Evolutionary conservation across 2,113 vertebrate species (phyloP), one percentile per base, ranked within the genome.

Genomic region (Heterotilapia buettikoferi): DNA sequence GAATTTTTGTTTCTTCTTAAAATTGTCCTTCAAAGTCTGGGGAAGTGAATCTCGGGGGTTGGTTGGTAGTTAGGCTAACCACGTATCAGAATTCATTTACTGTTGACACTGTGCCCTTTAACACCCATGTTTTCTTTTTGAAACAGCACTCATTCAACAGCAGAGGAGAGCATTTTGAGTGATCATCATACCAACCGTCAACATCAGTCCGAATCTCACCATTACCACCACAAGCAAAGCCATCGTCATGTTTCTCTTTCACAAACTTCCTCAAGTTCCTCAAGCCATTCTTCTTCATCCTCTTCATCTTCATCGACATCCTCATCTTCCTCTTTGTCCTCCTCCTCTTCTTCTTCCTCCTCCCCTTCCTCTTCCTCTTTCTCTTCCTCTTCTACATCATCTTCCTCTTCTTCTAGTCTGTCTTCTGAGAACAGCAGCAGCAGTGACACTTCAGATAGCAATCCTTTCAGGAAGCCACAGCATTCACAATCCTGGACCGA

Each of bases 401-500:
- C 94, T 3, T 89, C 90, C 6, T 95, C 94, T 9, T 95, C 94
- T 18, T 96, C 95, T 2, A 92, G 90, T 71, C 83, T 95, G 31
- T 94, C 93, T 6, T 96, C 96, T 14, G 88, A 95, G 31, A 86
- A 84, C 76, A 96, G 95, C 86, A 88, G 93, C 5, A 96, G 95
- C 85, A 90, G 92, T 5, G 93, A 92, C 12, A 82, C 73, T 84
- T 91, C 71, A 9, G 88, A 68, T 6, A 90, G 68, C 61, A n/a
- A 52, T 85, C 16, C 40, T 45, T 79, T 43, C 9, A 54, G 54
- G 52, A 95, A 79, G 50, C 86, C 95, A 9, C 91, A 85, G 43
- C 94, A 97, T 79, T 97, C 97, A 2, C 95, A 93, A 80, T 97
- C 97, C 33, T 97, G 97, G 16, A 92, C 82, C 9, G 96, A 97